Percentiles rank a stretch among this genome's conserved stretches.
phyloP scores from a whole-genome alignment of 2,113 vertebrate species.

The Halichoerus grypus region DNA sequence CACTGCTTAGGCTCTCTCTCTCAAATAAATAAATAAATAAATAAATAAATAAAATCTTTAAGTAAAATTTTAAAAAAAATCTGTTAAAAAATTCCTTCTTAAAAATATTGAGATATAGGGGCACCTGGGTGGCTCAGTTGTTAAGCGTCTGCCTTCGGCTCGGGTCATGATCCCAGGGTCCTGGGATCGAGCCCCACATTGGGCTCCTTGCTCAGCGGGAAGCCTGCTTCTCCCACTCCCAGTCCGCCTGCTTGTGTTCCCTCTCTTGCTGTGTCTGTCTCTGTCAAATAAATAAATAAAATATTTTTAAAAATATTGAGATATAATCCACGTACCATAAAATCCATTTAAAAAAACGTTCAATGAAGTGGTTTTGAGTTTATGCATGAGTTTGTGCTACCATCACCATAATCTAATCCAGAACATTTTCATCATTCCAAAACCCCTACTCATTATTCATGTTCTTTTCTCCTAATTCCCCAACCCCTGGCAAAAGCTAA shows the following conservation, averaged over 20 bases:
- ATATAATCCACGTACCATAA: not conserved
- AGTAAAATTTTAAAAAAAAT: no score
- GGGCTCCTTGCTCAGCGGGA: no score
- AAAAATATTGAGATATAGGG: not conserved
- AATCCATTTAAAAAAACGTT: conserved; percentile 1
- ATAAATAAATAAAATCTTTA: not conserved
- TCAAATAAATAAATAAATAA: not conserved
- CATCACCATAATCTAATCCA: not conserved
- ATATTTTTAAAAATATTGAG: not conserved
- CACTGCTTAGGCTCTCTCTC: not conserved
- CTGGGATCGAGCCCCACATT: no score
- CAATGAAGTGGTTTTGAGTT: not conserved
- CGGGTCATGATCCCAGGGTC: no score
- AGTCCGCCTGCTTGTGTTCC: no score
- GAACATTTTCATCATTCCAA: not conserved
- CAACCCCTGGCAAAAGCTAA: not conserved
- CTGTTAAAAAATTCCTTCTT: not conserved
- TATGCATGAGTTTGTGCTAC: not conserved
- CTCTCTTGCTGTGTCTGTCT: no score
- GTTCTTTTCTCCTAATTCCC: not conserved
- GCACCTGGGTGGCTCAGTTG: no score
- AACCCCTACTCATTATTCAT: not conserved
- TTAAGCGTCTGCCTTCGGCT: no score
- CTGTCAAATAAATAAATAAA: not conserved
- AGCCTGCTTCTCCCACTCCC: no score